Evolutionary conservation across 2,888 invertebrate genomes (phyloP).

Genomic region (Mayetiola destructor): DNA sequence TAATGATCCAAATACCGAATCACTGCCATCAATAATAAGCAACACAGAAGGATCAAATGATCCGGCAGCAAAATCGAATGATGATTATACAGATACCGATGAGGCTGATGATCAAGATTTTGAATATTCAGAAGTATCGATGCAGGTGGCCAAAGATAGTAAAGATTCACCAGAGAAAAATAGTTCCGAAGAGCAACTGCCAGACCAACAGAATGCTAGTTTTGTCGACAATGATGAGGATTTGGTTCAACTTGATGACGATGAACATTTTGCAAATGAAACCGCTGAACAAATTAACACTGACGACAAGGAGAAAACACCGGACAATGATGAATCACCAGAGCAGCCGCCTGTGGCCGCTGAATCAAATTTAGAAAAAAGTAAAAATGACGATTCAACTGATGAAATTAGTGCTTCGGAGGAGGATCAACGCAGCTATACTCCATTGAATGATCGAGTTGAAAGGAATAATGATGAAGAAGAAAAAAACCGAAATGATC

Average conservation of each 20-base stretch:
- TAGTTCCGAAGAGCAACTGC: slow-evolving; percentile 35
- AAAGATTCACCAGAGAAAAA: slow-evolving; percentile 23
- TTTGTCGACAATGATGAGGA: slow-evolving; percentile 31
- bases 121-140: slow-evolving; percentile 67
- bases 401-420: slow-evolving; percentile 32
- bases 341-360: slow-evolving; percentile 5
- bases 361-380: slow-evolving; percentile 17
- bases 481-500: not conserved
- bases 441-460: slow-evolving; percentile 48
- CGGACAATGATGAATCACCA: slow-evolving; percentile 14
- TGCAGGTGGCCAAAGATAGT: slow-evolving; percentile 38
- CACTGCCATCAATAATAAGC: too few species aligned
- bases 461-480: slow-evolving; percentile 23
- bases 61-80: too few species aligned
- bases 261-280: slow-evolving; percentile 24
- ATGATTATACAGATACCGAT: slow-evolving; percentile 35
- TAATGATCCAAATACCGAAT: too few species aligned
- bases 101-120: slow-evolving; percentile 66
- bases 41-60: too few species aligned
- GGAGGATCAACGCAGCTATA: slow-evolving; percentile 54
- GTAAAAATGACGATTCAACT: slow-evolving; percentile 29
- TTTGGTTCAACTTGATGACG: slow-evolving; percentile 35
- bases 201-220: slow-evolving; percentile 36
- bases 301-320: not conserved
- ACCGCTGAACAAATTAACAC: not conserved